Evolutionary conservation across 2,113 vertebrate genomes (phyloP).

Genomic region (Martes martes): DNA sequence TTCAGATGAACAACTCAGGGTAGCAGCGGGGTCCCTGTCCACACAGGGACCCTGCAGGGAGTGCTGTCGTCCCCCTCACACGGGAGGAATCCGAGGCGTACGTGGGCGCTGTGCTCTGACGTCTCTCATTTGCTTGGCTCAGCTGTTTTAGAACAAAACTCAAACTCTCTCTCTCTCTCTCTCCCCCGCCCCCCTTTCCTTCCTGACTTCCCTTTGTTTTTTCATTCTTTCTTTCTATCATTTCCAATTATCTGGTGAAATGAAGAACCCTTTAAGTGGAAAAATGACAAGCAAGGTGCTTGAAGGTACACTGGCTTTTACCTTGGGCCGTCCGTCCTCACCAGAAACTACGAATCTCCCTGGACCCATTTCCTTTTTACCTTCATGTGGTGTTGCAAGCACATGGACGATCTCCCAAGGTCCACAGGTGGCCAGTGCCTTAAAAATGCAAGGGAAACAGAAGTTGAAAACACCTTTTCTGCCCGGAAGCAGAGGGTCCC

Average conservation of each 20-base stretch:
- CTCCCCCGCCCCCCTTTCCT: rapidly evolving
- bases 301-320: no score
- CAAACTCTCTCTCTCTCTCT: rapidly evolving
- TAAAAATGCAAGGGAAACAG: neutral
- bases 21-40: rapidly evolving
- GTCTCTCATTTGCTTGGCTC: neutral
- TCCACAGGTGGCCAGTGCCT: neutral
- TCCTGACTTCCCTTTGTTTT: no score
- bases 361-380: no score
- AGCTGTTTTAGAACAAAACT: no score
- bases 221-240: rapidly evolving
- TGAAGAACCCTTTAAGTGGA: neutral
- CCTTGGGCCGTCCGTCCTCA: neutral
- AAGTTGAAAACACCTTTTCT: neutral
- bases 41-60: rapidly evolving
- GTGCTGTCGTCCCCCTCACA: rapidly evolving
- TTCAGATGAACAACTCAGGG: rapidly evolving
- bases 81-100: rapidly evolving
- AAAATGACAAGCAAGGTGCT: no score
- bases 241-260: neutral
- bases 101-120: no score
- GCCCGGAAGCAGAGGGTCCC: no score
- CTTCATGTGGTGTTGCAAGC: neutral
- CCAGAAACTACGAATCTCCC: neutral
- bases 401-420: neutral